Evolutionary conservation across 2,113 vertebrate genomes (phyloP), one percentile per base, ranked within the genome.

Genomic region (Cebidichthys violaceus): DNA sequence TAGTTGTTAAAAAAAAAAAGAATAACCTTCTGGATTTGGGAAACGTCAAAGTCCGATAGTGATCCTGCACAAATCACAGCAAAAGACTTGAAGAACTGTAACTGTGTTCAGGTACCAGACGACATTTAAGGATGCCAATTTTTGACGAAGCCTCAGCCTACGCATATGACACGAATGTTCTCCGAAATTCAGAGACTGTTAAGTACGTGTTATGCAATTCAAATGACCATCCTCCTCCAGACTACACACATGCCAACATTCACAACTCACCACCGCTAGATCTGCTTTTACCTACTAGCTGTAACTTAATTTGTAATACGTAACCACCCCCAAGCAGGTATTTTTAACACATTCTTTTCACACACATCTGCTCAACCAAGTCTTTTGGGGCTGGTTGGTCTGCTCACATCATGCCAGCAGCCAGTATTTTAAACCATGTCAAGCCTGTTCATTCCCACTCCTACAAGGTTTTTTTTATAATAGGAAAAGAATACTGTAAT

Each of bases 331-430:
- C 22, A 39, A 72, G 64, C 15, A 84, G 20, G 52, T 68, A 64
- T 79, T 77, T 69, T 75, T 35, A 50, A 59, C 10, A 1, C 35
- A 9, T 24, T 31, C 57, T 39, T 57, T 27, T 45, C 27, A 74
- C 33, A 75, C 79, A 81, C 72, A 87, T 76, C 70, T 82, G 37
- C 74, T 76, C 66, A 71, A 67, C 45, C 54, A 75, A 33, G 71
- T 70, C 18, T 3, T 83, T 62, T 72, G 47, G 45, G 14, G 27
- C 64, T 65, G 41, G 37, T 39, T 64, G 22, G 64, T 75, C 27
- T 75, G 47, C 55, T 80, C 41, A 70, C 3, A 57, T 75, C 33
- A 52, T 6, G 6, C 45, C 60, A 69, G 39, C 39, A 17, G 60
- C 35, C 55, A 55, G 47, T 54, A 67, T 75, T 80, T 81, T 50